Evolutionary conservation across 2,113 vertebrate species (phyloP), one percentile per base, ranked within the genome.

Genomic region (Amia ocellicauda): DNA sequence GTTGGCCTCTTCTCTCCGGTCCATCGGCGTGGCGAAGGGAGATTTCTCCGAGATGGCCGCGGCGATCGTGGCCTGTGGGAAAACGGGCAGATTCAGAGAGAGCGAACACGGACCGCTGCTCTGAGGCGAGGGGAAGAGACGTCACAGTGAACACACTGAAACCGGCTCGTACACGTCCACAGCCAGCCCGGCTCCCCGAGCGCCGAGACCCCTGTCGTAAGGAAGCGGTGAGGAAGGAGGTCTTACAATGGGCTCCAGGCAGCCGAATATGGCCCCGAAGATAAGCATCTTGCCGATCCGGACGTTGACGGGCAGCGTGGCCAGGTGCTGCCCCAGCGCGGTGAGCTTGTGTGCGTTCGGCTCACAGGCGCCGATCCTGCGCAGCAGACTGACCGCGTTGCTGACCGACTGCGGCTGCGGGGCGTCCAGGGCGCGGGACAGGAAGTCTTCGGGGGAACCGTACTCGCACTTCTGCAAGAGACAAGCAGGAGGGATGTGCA

Each of bases 211-310:
- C n/a, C n/a, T n/a, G n/a, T n/a, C n/a, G n/a, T n/a, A n/a, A n/a
- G n/a, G n/a, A n/a, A n/a, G n/a, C n/a, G n/a, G n/a, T n/a, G n/a
- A 3, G 5, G 17, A 19, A 50, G 47, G 42, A 41, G 59, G 5
- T 85, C 93, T 85, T 77, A 99, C 97, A 71, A 95, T 92, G 23
- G 96, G 90, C 68, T 98, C 93, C 70, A 99, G 88, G 74, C 95
- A 99, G 69, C 95, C 93, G 73, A 98, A 91, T 79, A 98, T 93
- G 71, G 94, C 97, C 43, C 94, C 94, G 55, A 97, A 99, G 77
- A 99, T 93, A 51, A 99, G 94, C 96, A 99, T 99, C 88, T 99
- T 99, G 57, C 95, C 97, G 41, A 99, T 98, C 82, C 97, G 97
- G 61, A 97, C 96, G 16, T 97, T 96, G 78, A 99, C 95, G 10